These are phyloP conservation scores for Lithophane semibrunnea DNA, from an alignment of 2,888 invertebrate genomes.

Conservation along the genomic window DNA sequence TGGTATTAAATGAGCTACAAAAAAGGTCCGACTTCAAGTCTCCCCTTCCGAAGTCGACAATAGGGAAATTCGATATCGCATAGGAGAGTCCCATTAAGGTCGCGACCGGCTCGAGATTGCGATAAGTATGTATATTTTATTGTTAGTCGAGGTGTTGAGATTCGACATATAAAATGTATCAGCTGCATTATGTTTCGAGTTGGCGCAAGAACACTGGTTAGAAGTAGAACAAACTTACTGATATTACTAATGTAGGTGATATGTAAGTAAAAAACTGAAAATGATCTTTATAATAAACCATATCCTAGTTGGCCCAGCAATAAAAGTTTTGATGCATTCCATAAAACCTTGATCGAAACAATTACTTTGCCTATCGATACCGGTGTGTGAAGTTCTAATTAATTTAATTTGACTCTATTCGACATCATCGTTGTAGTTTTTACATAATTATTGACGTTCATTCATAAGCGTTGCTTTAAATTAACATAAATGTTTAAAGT, in stretches of 20 bases:
- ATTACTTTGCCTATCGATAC: not conserved
- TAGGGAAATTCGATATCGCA: constrained; percentile 73
- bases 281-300: too few species aligned
- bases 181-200: constrained; percentile 11
- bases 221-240: not conserved
- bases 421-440: not conserved
- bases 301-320: too few species aligned
- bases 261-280: too few species aligned
- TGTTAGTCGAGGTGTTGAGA: constrained; percentile 60
- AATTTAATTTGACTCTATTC: not conserved
- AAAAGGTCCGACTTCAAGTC: constrained; percentile 70
- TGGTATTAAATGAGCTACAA: constrained; percentile 80
- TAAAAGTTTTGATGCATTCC: not conserved
- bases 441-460: not conserved
- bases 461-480: not conserved
- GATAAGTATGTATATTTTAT: constrained; percentile 74
- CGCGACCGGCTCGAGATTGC: constrained; percentile 63
- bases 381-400: not conserved
- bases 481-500: not conserved
- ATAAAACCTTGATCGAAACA: not conserved
- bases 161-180: constrained; percentile 21
- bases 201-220: not conserved
- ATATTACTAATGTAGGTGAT: not conserved
- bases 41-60: constrained; percentile 74
- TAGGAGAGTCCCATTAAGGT: constrained; percentile 73